Evolutionary conservation across 2,888 invertebrate genomes (phyloP), one percentile per base, ranked within the genome.

Genomic region (Ischnura elegans): DNA sequence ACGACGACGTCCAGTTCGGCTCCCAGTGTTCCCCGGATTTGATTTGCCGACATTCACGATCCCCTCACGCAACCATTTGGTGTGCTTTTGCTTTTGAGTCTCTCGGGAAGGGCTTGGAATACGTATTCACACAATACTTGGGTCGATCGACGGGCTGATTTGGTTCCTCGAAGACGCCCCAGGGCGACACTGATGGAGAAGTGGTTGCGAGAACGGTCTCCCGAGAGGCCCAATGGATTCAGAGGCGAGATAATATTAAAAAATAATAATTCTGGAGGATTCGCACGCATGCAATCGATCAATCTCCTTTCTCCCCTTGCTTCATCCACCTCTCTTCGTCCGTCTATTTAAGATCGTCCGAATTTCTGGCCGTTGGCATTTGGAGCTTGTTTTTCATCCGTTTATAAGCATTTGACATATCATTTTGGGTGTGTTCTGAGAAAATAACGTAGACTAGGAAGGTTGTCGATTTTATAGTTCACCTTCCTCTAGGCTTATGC

Each of bases 141-240:
- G 76, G 8, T 16, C 29, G 5, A 13, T 0, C 8, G 10, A 10
- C 36, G 76, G 25, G 6, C 76, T 76, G 76, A 76, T 76, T 76
- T 76, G 36, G 76, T 76, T 76, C 25, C 61, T 61, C 61, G 61
- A 61, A 76, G 76, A 4, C 76, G 29, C 76, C 76, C 76, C 76
- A 10, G 2, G 76, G 76, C 76, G 76, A 76, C 76, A n/a, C 76
- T 76, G 36, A 76, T 29, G 76, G 36, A 51, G 51, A 13, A 36
- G n/a, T n/a, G 36, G 76, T 76, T 36, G 76, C 76, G 76, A n/a
- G n/a, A n/a, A 76, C 76, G 76, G 76, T 36, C 76, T 76, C 76
- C 36, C 76, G 76, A 36, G 76, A 29, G 36, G 76, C 76, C 76
- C 13, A 51, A 36, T 76, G 76, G 25, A 36, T 76, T 10, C 29